Percentiles rank a stretch among this genome's conserved stretches.
Conservation (phyloP, 2,797 vertebrate genomes). For the Nyctalus aviator region DNA sequence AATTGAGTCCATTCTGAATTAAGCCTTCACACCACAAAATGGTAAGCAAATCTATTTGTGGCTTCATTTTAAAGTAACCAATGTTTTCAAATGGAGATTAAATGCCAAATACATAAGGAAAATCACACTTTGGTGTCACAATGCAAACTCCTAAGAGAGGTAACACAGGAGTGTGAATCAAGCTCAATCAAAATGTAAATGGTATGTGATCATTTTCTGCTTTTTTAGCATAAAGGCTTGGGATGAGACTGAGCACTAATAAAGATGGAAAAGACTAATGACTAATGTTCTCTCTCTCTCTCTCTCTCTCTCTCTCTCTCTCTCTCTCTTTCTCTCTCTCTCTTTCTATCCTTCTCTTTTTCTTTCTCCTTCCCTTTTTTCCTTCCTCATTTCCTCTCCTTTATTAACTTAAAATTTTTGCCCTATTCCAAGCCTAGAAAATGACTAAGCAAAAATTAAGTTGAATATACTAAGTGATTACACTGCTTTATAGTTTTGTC, state of each 20-base stretch:
- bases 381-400: neutral
- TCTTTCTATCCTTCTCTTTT: neutral
- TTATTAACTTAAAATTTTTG: neutral
- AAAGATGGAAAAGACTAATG: neutral
- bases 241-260: neutral
- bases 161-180: neutral
- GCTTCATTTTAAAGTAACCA: slow-evolving; percentile 15
- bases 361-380: neutral
- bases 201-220: neutral
- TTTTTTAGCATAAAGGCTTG: neutral
- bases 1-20: neutral
- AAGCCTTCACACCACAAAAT: slow-evolving; percentile 12
- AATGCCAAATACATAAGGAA: neutral
- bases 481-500: neutral
- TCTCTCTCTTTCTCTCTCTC: neutral
- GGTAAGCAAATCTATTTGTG: neutral
- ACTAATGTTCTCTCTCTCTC: too few relatives aligned
- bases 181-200: slow-evolving; percentile 27
- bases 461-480: neutral
- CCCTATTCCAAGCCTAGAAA: neutral
- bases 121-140: neutral
- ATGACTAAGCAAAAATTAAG: slow-evolving; percentile 30
- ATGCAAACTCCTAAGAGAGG: neutral
- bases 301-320: neutral
- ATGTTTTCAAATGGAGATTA: slow-evolving; percentile 62